Conservation (phyloP, 2,113 vertebrate genomes). For the Ploceus nigricollis region DNA sequence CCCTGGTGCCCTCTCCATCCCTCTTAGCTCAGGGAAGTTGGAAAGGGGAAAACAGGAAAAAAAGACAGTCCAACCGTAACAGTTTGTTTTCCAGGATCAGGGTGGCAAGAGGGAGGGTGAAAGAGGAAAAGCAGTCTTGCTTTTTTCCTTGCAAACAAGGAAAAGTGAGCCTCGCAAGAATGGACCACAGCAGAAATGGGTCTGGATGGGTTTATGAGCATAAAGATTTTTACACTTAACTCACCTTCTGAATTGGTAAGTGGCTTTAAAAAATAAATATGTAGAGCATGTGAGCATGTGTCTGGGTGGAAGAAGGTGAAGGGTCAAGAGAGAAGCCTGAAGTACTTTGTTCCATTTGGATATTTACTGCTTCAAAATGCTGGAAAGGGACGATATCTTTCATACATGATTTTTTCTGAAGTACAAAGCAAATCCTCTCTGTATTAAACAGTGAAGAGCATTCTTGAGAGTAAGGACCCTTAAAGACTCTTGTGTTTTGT, state of each 20-base stretch:
- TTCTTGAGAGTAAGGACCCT: constrained; percentile 65
- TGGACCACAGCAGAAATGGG: not conserved
- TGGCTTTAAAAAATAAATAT: not conserved
- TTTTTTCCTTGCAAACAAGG: not conserved
- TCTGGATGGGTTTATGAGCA: not conserved
- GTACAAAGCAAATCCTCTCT: constrained; percentile 57
- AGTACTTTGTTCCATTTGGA: constrained; percentile 11
- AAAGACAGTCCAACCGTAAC: not conserved
- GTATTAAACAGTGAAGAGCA: constrained; percentile 49
- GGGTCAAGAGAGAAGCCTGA: constrained; percentile 10
- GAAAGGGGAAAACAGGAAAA: not conserved
- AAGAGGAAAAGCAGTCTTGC: not conserved
- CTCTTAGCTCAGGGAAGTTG: not conserved
- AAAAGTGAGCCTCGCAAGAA: not conserved
- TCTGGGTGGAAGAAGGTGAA: not conserved
- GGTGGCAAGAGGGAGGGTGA: not conserved
- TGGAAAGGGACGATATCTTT: constrained; percentile 32
- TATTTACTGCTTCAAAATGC: constrained; percentile 21
- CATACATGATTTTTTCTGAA: constrained; percentile 34
- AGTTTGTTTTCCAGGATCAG: not conserved
- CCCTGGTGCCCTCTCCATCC: not conserved
- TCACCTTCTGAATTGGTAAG: not conserved
- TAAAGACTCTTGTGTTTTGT: constrained; percentile 55
- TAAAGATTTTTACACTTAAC: not conserved
- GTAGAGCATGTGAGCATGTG: not conserved